These are phyloP conservation scores for Galerucella nymphaeae DNA, from an alignment of 2,888 invertebrate genomes.

Conservation along the genomic window DNA sequence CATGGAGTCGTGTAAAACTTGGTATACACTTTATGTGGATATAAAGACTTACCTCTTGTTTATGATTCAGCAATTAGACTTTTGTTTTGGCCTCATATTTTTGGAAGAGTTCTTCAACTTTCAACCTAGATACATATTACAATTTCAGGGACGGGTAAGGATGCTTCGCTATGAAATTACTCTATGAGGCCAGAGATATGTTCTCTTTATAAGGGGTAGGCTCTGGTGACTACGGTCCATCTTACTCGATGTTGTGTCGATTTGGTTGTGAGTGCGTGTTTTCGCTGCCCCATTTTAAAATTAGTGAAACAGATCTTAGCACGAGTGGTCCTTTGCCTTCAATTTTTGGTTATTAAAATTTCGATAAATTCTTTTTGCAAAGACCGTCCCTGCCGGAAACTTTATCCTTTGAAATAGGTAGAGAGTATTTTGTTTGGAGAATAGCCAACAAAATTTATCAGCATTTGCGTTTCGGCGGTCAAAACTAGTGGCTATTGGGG, in stretches of 20 bases:
- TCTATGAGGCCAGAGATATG: too few species aligned
- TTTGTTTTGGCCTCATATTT: constrained; percentile 3
- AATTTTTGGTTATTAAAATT: too few species aligned
- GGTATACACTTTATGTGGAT: neutral
- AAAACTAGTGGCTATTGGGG: constrained; percentile 34
- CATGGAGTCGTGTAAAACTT: too few species aligned
- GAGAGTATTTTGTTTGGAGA: constrained; percentile 37
- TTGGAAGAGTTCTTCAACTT: constrained; percentile 5
- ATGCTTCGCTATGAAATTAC: neutral
- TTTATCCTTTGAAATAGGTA: constrained; percentile 7
- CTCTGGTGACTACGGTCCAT: too few species aligned
- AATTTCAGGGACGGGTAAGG: constrained; percentile 1
- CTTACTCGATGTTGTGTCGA: too few species aligned
- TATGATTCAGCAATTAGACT: neutral
- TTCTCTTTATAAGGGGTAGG: too few species aligned
- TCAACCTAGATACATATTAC: constrained; percentile 9
- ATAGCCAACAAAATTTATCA: constrained; percentile 38
- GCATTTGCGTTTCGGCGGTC: constrained; percentile 39
- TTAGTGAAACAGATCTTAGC: too few species aligned
- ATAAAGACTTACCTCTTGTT: too few species aligned
- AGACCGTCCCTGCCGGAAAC: neutral
- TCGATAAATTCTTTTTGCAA: neutral
- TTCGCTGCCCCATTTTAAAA: too few species aligned
- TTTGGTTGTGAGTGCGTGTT: too few species aligned
- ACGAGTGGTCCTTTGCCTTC: too few species aligned